These are phyloP conservation scores for Ophraella communa DNA, from an alignment of 2,888 invertebrate species.

Conservation along the genomic window DNA sequence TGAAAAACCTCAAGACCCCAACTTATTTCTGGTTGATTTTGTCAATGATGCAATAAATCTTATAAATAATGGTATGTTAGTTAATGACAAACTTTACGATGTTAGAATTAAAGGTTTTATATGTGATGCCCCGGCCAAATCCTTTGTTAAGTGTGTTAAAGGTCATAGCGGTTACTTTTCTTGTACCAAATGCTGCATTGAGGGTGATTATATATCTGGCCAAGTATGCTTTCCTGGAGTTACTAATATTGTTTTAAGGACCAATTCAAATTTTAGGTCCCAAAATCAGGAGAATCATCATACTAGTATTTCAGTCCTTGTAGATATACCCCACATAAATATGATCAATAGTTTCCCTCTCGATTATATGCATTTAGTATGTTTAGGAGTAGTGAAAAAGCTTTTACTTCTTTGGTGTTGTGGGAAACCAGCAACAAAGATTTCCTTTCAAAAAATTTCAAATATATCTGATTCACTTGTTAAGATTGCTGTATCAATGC, in stretches of 20 bases:
- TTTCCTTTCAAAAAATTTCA: neutral
- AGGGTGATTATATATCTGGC: conserved; percentile 19
- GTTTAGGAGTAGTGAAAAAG: no score
- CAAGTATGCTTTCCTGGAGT: conserved; percentile 16
- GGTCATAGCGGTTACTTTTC: conserved; percentile 9
- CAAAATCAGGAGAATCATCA: conserved; percentile 29
- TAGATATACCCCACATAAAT: neutral
- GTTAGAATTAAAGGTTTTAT: conserved; percentile 19
- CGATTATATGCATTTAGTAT: conserved; percentile 7
- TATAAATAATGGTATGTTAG: neutral
- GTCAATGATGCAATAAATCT: conserved; percentile 16
- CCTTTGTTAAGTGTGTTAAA: conserved; percentile 9
- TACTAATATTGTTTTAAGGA: conserved; percentile 34
- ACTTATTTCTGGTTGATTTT: conserved; percentile 28
- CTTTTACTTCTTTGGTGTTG: neutral
- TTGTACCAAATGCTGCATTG: conserved; percentile 22
- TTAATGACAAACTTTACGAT: neutral
- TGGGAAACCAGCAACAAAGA: conserved; percentile 1
- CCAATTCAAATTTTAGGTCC: conserved; percentile 27
- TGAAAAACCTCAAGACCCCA: conserved; percentile 26
- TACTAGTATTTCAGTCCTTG: conserved; percentile 32
- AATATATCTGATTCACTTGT: neutral
- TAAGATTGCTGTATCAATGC: neutral
- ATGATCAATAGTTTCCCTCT: neutral
- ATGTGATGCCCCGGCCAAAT: conserved; percentile 26